Evolutionary conservation across 2,888 invertebrate species (phyloP).

Genomic region (Thymelicus sylvestris): DNA sequence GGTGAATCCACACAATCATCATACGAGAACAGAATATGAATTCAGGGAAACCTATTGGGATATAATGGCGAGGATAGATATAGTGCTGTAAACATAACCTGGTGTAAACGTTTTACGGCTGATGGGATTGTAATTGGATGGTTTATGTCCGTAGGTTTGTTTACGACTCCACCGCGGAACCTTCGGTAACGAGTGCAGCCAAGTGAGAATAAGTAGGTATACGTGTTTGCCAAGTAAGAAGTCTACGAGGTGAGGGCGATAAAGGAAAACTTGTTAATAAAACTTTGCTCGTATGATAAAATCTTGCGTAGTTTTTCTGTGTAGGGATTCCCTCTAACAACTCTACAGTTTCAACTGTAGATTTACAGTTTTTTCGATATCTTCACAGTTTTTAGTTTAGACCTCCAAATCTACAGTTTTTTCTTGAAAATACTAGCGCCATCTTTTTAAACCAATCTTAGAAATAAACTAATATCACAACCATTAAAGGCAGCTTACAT

Average conservation of each 20-base stretch:
- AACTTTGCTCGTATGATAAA: not conserved
- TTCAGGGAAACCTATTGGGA: constrained; percentile 44
- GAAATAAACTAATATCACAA: no score
- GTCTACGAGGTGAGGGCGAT: constrained; percentile 4
- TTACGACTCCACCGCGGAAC: constrained; percentile 9
- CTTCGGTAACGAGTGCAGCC: constrained; percentile 7
- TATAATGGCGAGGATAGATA: constrained; percentile 36
- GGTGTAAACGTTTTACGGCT: constrained; percentile 17
- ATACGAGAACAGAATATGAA: constrained; percentile 54
- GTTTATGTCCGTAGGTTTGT: constrained; percentile 24
- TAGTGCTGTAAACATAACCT: constrained; percentile 43
- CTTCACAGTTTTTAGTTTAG: no score
- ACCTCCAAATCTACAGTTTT: no score
- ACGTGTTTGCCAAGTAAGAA: not conserved
- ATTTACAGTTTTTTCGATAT: no score
- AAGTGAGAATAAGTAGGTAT: not conserved
- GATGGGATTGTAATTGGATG: constrained; percentile 27
- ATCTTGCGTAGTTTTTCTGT: not conserved
- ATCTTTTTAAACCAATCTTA: no score
- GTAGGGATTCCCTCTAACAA: no score
- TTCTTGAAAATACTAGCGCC: no score
- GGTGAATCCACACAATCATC: constrained; percentile 63
- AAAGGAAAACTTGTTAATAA: constrained; percentile 2
- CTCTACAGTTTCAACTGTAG: no score
- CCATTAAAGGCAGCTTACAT: no score